Evolutionary conservation across 2,113 vertebrate species (phyloP).

Genomic region (Orcinus orca): DNA sequence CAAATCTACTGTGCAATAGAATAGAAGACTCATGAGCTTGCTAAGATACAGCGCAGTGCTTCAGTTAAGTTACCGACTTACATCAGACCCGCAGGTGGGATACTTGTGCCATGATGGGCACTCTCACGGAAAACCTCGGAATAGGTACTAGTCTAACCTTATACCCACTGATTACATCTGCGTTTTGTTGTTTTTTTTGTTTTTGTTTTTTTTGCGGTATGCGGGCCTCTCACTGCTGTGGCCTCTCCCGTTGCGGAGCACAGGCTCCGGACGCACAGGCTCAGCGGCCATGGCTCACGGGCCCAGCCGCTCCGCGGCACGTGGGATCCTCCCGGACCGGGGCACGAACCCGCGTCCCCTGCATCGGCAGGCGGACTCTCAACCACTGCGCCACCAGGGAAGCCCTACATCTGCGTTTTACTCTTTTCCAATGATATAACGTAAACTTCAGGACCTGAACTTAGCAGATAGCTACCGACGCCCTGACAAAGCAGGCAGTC

Average conservation of each 20-base stretch:
- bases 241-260: too few relatives aligned
- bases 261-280: too few relatives aligned
- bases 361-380: too few relatives aligned
- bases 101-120: accelerated
- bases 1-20: background rate
- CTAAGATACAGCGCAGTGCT: background rate
- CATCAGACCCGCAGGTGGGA: accelerated
- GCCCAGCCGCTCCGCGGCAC: too few relatives aligned
- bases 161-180: background rate
- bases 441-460: background rate
- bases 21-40: background rate
- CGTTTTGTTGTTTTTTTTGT: too few relatives aligned
- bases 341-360: too few relatives aligned
- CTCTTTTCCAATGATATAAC: background rate
- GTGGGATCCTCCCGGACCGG: too few relatives aligned
- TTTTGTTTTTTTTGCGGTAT: too few relatives aligned
- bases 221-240: too few relatives aligned
- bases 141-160: accelerated
- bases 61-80: too few relatives aligned
- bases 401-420: background rate
- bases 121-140: accelerated
- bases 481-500: background rate
- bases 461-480: background rate
- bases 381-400: too few relatives aligned
- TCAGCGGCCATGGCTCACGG: too few relatives aligned